Base-by-base conservation (phyloP, 2,113 vertebrate genomes). In the Struthio camelus region DNA sequence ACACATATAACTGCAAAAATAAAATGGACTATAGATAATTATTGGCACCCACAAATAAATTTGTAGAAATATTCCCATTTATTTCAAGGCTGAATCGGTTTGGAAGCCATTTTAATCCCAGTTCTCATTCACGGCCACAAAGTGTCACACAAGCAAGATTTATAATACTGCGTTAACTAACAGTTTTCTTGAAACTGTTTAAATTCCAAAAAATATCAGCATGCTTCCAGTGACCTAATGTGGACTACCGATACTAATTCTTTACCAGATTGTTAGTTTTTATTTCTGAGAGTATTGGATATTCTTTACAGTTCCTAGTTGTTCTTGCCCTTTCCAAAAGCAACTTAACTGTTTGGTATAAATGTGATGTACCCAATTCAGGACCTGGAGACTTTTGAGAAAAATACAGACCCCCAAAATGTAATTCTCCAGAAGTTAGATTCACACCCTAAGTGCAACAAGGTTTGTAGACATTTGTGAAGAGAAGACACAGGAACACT, bases 11-110 rank as follows among this genome's bases (percentile, higher is more conserved):
- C 18, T 79, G 34, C 38, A 89, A 93, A 96, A 93, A 54, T 50
- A 87, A 73, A 93, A 95, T 9, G 15, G 19, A 44, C 34, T 69
- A 34, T 20, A 58, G 20, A 76, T 44, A 82, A 76, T 36, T 95
- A 92, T 87, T 93, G 94, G 53, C 77, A 96, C 61, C 18, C 0
- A 2, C 61, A 89, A 95, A 95, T 91, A 89, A 94, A 94, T 82
- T 59, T 70, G 20, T 90, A 92, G 42, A 94, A 90, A 76, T 36
- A 28, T 30, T 84, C 30, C 32, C 28, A 50, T 87, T 94, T 89
- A 40, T 87, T 95, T 94, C 77, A 85, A 73, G 75, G 12, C 28
- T 69, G 42, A 54, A 30, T 87, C 30, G 76, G 22, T 76, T 27
- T 50, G 30, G 70, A 80, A 95, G 53, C 34, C 27, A 58, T 76